These are phyloP conservation scores for Polymixis flavicincta DNA, from an alignment of 2,888 invertebrate genomes.

Conservation along the genomic window DNA sequence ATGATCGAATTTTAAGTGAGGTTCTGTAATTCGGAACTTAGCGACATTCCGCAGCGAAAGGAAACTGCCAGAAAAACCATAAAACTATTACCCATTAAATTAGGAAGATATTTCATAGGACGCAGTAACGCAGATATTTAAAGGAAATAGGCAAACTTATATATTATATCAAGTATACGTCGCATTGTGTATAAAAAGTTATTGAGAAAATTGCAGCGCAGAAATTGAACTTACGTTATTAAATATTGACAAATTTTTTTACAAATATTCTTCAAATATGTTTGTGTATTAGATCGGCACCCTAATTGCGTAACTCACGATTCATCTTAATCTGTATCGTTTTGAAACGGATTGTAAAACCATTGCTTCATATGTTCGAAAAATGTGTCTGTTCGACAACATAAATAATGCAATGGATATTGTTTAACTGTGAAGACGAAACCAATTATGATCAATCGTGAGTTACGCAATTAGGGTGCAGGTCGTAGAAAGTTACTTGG, in stretches of 20 bases:
- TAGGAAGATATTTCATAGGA: not conserved
- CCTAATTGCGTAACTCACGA: no score
- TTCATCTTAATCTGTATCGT: no score
- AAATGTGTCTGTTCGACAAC: no score
- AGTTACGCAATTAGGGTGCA: no score
- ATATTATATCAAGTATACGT: not conserved
- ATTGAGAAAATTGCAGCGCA: not conserved
- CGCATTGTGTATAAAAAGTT: not conserved
- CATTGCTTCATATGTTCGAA: no score
- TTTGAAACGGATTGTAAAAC: no score
- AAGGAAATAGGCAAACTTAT: not conserved
- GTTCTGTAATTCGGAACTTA: no score
- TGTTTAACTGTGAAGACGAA: no score
- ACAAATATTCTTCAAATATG: not conserved
- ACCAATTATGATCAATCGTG: no score
- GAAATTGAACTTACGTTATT: not conserved
- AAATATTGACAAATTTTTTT: no score
- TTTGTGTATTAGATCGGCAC: not conserved
- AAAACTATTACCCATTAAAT: not conserved
- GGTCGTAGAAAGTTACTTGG: not conserved
- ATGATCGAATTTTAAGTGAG: no score
- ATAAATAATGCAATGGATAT: no score
- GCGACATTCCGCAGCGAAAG: not conserved
- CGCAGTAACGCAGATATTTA: not conserved
- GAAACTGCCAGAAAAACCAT: not conserved